Evolutionary conservation across 1,140 invertebrate species (phyloP).

Genomic region (Telenomus remus): DNA sequence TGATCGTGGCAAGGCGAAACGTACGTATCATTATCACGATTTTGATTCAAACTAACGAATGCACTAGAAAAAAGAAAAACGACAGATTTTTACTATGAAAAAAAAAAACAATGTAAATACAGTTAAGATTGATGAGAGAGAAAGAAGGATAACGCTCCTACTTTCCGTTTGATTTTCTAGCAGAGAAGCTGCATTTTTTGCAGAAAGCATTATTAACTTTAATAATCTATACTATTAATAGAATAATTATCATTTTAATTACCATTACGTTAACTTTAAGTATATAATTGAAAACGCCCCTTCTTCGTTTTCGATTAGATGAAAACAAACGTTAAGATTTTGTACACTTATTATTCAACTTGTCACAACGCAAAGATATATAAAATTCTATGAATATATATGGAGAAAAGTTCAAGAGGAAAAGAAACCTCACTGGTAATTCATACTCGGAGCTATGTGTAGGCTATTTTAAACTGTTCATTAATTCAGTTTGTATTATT

Average conservation of each 20-base stretch:
- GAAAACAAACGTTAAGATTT: conserved; percentile 43
- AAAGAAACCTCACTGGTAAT: conserved; percentile 13
- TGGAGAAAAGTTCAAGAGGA: conserved; percentile 9
- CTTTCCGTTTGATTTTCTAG: conserved; percentile 41
- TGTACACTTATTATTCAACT: conserved; percentile 49
- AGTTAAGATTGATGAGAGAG: conserved; percentile 31
- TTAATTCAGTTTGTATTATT: conserved; percentile 9
- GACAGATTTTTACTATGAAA: conserved; percentile 21
- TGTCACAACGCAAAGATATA: conserved; percentile 49
- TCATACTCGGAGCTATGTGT: conserved; percentile 30
- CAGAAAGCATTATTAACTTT: conserved; percentile 53
- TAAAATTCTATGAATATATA: conserved; percentile 9
- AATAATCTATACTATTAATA: conserved; percentile 58
- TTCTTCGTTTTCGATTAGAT: conserved; percentile 21
- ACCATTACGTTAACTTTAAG: conserved; percentile 53
- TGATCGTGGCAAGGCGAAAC: not conserved
- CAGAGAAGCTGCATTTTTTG: conserved; percentile 40
- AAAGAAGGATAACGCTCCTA: conserved; percentile 42
- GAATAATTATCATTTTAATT: conserved; percentile 50
- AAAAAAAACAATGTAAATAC: conserved; percentile 44
- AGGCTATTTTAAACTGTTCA: conserved; percentile 8
- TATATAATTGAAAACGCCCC: conserved; percentile 26
- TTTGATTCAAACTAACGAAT: conserved; percentile 42
- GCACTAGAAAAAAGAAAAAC: conserved; percentile 9
- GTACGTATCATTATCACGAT: conserved; percentile 12